Evolutionary conservation across 2,888 invertebrate species (phyloP).

Genomic region (Eretmocerus hayati): DNA sequence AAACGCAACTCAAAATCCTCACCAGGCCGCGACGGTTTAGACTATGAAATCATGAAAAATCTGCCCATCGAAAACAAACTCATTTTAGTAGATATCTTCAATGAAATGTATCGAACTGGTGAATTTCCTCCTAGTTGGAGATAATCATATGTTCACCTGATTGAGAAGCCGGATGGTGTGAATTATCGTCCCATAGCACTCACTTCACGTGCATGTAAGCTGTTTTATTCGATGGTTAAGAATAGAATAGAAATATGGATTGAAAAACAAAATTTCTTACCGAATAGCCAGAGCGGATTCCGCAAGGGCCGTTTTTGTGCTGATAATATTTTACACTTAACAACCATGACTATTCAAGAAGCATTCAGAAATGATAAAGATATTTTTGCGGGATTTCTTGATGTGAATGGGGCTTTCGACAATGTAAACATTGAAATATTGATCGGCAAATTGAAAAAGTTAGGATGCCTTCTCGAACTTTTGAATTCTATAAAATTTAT

Average conservation of each 20-base stretch:
- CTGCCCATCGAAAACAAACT: no score
- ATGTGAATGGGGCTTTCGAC: background rate
- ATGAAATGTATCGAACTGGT: background rate
- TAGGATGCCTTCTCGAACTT: background rate
- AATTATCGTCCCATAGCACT: background rate
- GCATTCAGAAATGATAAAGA: background rate
- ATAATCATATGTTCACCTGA: background rate
- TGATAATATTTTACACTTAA: background rate
- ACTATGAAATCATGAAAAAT: no score
- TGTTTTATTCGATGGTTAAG: background rate
- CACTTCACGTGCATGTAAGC: background rate
- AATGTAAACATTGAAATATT: background rate
- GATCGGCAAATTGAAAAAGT: background rate
- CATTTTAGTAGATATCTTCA: no score
- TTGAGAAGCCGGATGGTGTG: background rate
- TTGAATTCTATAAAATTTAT: background rate
- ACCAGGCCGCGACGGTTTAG: no score
- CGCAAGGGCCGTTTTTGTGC: background rate
- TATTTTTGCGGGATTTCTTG: background rate
- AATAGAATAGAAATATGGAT: slow-evolving; percentile 1
- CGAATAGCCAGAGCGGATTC: background rate
- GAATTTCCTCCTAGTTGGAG: background rate
- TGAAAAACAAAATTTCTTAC: background rate
- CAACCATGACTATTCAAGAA: background rate
- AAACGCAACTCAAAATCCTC: no score